phyloP scores from a whole-genome alignment of 1,140 invertebrate genomes.

The Chironomus tepperi region DNA sequence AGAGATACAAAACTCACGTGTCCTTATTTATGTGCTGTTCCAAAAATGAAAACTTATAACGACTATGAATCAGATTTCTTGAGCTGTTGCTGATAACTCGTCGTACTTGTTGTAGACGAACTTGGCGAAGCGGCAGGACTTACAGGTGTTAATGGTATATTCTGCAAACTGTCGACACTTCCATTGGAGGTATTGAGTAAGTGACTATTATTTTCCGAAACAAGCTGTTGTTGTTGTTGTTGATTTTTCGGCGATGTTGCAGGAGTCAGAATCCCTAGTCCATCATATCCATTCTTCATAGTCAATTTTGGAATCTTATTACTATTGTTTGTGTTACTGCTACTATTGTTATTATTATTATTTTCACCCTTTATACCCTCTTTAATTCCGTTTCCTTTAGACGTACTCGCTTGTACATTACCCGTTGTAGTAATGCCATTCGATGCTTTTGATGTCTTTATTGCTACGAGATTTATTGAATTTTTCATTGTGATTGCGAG shows the following conservation, averaged over 20 bases:
- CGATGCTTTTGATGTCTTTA: conserved; percentile 36
- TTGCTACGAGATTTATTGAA: conserved; percentile 29
- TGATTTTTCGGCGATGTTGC: conserved; percentile 42
- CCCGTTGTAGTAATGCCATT: background rate
- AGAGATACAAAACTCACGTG: conserved; percentile 14
- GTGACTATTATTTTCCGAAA: conserved; percentile 27
- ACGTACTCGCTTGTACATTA: background rate
- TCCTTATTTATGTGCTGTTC: background rate
- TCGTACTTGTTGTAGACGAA: conserved; percentile 32
- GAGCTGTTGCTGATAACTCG: conserved; percentile 28
- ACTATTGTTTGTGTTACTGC: background rate
- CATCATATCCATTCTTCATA: conserved; percentile 28
- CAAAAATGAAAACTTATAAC: background rate
- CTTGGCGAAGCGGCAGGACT: conserved; percentile 27
- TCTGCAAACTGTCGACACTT: background rate
- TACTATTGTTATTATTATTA: too few species aligned
- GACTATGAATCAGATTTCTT: conserved; percentile 24
- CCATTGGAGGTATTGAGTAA: background rate
- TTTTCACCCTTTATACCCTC: conserved; percentile 25
- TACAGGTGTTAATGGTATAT: conserved; percentile 18
- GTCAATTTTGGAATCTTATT: conserved; percentile 11
- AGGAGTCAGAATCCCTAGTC: conserved; percentile 44
- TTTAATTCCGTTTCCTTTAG: conserved; percentile 3
- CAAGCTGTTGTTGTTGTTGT: conserved; percentile 31
- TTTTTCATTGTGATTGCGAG: background rate